phyloP scores from a whole-genome alignment of 2,113 vertebrate species.

The Neodontobutis hainanensis region DNA sequence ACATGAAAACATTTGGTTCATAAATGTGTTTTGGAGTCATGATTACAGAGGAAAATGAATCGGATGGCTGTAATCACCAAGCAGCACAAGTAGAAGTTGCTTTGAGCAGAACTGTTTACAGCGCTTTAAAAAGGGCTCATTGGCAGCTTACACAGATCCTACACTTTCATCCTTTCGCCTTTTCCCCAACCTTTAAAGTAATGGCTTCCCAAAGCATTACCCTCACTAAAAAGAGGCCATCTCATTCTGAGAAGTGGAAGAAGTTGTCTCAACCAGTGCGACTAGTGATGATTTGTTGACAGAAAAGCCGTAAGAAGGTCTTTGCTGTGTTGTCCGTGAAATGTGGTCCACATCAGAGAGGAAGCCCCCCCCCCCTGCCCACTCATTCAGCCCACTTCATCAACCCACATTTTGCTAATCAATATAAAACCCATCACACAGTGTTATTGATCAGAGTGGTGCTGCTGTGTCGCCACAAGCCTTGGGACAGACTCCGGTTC shows the following conservation, averaged over 20 bases:
- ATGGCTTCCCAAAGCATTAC: conserved; percentile 51
- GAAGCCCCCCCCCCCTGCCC: not conserved
- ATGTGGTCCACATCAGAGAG: conserved; percentile 39
- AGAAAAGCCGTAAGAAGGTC: conserved; percentile 43
- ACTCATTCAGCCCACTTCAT: conserved; percentile 64
- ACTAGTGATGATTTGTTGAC: conserved; percentile 15
- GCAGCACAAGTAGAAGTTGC: conserved; percentile 25
- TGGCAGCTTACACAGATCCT: conserved; percentile 55
- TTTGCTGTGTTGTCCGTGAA: conserved; percentile 32
- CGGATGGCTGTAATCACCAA: conserved; percentile 1
- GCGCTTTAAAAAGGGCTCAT: conserved; percentile 57
- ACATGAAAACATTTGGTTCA: not conserved
- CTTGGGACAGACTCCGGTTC: conserved; percentile 61
- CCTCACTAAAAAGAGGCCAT: not conserved
- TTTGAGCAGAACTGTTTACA: conserved; percentile 54
- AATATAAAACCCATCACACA: conserved; percentile 77
- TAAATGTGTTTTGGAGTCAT: conserved; percentile 12
- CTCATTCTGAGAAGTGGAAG: not conserved
- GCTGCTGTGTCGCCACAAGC: conserved; percentile 71
- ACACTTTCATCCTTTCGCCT: conserved; percentile 54
- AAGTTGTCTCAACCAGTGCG: too few relatives aligned
- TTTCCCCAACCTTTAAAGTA: conserved; percentile 47
- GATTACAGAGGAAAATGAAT: conserved; percentile 4
- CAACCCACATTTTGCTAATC: conserved; percentile 77
- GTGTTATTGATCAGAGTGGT: conserved; percentile 72